These are phyloP conservation scores for Sus cebifrons DNA, from an alignment of 2,797 vertebrate species.

Conservation along the genomic window DNA sequence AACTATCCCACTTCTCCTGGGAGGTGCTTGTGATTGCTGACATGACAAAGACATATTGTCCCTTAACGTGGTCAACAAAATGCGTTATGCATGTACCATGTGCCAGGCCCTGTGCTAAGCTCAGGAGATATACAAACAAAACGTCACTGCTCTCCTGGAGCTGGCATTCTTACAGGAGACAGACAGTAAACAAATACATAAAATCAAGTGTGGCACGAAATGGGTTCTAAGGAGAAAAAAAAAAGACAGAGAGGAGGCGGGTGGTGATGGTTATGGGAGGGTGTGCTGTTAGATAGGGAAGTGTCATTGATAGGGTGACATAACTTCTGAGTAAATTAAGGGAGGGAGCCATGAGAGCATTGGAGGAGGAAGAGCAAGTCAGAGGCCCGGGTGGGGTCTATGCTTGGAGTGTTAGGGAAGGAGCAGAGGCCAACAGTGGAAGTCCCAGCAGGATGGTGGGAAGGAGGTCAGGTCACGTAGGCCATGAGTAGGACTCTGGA, in stretches of 20 bases:
- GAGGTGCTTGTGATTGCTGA: not conserved
- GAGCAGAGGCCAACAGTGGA: not conserved
- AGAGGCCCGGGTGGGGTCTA: not conserved
- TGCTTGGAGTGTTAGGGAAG: not conserved
- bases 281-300: not conserved
- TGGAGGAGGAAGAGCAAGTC: not conserved
- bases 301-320: not conserved
- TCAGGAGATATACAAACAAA: not conserved
- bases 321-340: not conserved
- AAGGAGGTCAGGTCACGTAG: not conserved
- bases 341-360: not conserved
- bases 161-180: not conserved
- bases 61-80: not conserved
- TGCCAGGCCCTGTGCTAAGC: not conserved
- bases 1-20: not conserved
- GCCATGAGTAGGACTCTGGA: not conserved
- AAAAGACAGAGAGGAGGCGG: not conserved
- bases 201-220: not conserved
- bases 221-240: not conserved
- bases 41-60: not conserved
- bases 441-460: not conserved
- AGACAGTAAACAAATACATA: not conserved
- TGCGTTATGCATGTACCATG: not conserved
- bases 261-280: rapidly evolving
- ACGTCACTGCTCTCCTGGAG: not conserved